phyloP scores from a whole-genome alignment of 2,888 invertebrate species.

The Drosophila robusta region DNA sequence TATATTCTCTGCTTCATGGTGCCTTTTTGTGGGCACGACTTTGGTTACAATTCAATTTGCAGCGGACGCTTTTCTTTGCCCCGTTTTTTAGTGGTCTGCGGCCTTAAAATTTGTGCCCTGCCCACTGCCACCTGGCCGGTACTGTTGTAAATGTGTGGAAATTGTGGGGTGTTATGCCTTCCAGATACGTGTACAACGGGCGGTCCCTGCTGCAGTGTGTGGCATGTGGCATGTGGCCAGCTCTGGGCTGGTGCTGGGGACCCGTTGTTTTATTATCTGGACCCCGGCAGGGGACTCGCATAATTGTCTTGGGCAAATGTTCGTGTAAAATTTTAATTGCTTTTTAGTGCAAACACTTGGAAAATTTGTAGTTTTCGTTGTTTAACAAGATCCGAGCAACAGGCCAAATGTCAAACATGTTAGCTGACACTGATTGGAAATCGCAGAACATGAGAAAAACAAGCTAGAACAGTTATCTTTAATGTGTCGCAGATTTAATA shows the following conservation, averaged over 20 bases:
- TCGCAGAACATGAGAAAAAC: constrained; percentile 7
- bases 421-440: constrained; percentile 47
- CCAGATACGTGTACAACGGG: constrained; percentile 56
- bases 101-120: constrained; percentile 57
- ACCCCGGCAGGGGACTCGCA: constrained; percentile 45
- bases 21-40: constrained; percentile 55
- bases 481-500: background rate
- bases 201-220: constrained; percentile 47
- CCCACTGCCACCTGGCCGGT: constrained; percentile 44
- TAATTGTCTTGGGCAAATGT: constrained; percentile 77
- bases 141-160: constrained; percentile 55
- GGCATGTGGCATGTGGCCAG: constrained; percentile 47
- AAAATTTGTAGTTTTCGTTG: constrained; percentile 71
- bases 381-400: constrained; percentile 52
- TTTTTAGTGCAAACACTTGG: constrained; percentile 79
- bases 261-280: constrained; percentile 62
- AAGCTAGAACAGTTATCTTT: background rate
- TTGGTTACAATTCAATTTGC: constrained; percentile 81
- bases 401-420: constrained; percentile 56
- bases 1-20: constrained; percentile 5
- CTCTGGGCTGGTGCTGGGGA: constrained; percentile 16
- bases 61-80: constrained; percentile 54
- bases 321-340: constrained; percentile 81
- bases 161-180: constrained; percentile 78
- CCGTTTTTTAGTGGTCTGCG: constrained; percentile 45